Percentiles rank a stretch among this genome's conserved stretches.
Evolutionary conservation across 2,113 vertebrate genomes (phyloP).

Genomic region (Labrus mixtus): DNA sequence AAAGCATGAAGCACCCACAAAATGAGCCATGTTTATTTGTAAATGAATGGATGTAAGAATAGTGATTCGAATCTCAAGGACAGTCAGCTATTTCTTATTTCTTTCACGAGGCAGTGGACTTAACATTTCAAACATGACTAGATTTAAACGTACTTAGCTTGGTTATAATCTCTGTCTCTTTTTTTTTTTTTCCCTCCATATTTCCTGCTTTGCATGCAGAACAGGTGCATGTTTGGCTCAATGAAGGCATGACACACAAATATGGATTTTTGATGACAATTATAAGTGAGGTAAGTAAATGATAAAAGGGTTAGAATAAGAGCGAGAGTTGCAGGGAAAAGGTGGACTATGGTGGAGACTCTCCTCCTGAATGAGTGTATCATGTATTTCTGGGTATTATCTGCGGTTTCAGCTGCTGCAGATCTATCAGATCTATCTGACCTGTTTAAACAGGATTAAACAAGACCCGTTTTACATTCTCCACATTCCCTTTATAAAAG

Average conservation of each 20-base stretch:
- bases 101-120: constrained; percentile 40
- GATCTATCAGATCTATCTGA: too few relatives aligned
- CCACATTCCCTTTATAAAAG: background rate
- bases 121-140: constrained; percentile 56
- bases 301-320: background rate
- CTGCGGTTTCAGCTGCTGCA: too few relatives aligned
- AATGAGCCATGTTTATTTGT: constrained; percentile 68
- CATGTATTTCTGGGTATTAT: too few relatives aligned
- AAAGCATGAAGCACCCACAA: constrained; percentile 61
- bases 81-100: constrained; percentile 68
- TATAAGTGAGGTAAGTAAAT: background rate
- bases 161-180: constrained; percentile 18
- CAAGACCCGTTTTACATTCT: background rate
- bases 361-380: too few relatives aligned
- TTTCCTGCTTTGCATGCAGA: constrained; percentile 12
- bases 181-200: background rate
- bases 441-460: background rate
- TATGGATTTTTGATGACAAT: constrained; percentile 3
- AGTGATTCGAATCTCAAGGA: constrained; percentile 61
- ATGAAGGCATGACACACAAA: constrained; percentile 13
- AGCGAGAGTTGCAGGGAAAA: too few relatives aligned
- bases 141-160: constrained; percentile 54
- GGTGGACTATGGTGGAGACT: too few relatives aligned
- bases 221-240: constrained; percentile 30
- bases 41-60: constrained; percentile 73